A percentile compares a stretch with the other conserved stretches of the same genome.
Conservation (phyloP, 2,113 vertebrate genomes). For the Theropithecus gelada region DNA sequence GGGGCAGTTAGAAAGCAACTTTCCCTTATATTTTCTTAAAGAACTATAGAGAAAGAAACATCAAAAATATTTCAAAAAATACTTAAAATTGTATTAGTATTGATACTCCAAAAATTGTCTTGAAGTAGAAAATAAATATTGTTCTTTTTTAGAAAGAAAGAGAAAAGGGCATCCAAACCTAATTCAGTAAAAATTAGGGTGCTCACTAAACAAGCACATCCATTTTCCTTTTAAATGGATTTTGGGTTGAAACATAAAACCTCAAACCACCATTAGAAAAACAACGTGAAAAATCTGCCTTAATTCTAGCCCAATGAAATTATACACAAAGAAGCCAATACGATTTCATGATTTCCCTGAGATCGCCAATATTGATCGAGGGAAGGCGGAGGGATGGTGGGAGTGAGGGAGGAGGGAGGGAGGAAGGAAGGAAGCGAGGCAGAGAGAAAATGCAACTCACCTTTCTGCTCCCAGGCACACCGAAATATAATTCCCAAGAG, state of each 20-base stretch:
- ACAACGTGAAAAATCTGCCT: slow-evolving; percentile 74
- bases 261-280: slow-evolving; percentile 55
- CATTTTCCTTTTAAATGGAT: slow-evolving; percentile 64
- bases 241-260: slow-evolving; percentile 63
- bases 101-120: slow-evolving; percentile 36
- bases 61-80: slow-evolving; percentile 2
- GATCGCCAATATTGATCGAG: slow-evolving; percentile 78
- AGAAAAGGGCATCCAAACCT: not conserved
- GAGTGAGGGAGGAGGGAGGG: not conserved
- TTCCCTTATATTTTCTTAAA: slow-evolving; percentile 23
- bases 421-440: not conserved
- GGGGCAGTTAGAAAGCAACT: not conserved
- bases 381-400: not conserved
- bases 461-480: slow-evolving; percentile 68
- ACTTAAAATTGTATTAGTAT: slow-evolving; percentile 33
- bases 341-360: slow-evolving; percentile 76
- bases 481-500: slow-evolving; percentile 51
- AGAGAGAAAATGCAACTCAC: slow-evolving; percentile 68
- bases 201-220: slow-evolving; percentile 10
- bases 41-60: not conserved
- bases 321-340: slow-evolving; percentile 80
- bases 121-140: slow-evolving; percentile 13
- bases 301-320: slow-evolving; percentile 79
- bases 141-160: slow-evolving; percentile 26
- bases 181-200: slow-evolving; percentile 53